phyloP scores from a whole-genome alignment of 2,888 invertebrate genomes.

The Drosophila mimetica region DNA sequence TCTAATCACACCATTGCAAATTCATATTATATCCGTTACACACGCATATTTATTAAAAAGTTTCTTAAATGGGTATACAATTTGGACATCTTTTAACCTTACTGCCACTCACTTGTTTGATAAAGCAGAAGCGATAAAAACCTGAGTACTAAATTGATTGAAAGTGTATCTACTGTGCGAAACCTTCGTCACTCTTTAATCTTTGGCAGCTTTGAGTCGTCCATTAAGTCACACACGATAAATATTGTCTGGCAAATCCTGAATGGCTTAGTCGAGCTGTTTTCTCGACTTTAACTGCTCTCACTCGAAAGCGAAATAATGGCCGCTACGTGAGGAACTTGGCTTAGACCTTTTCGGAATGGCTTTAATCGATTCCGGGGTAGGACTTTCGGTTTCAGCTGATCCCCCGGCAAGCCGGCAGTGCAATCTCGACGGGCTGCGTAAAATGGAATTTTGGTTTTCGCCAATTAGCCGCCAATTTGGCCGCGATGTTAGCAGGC shows the following conservation, averaged over 20 bases:
- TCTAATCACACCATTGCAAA: too few relatives aligned
- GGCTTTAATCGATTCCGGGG: constrained; percentile 51
- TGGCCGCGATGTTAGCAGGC: constrained; percentile 44
- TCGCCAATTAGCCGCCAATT: constrained; percentile 76
- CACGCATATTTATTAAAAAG: not conserved
- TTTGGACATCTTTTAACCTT: not conserved
- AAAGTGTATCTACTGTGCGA: not conserved
- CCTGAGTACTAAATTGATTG: constrained; percentile 1
- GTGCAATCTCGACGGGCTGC: constrained; percentile 50
- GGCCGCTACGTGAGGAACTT: constrained; percentile 28
- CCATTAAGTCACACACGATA: not conserved
- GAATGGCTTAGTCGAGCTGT: constrained; percentile 8
- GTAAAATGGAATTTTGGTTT: constrained; percentile 70
- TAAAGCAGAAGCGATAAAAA: not conserved
- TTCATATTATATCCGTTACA: too few relatives aligned
- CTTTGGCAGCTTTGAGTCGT: constrained; percentile 1
- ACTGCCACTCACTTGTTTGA: not conserved
- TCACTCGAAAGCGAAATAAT: constrained; percentile 23
- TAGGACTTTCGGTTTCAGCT: constrained; percentile 41
- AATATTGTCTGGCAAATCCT: not conserved
- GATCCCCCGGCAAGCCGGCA: constrained; percentile 15
- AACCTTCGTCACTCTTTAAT: constrained; percentile 12
- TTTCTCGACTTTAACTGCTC: constrained; percentile 15
- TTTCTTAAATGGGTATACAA: not conserved
- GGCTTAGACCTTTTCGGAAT: constrained; percentile 30